Percentiles rank a stretch among this genome's conserved stretches.
Evolutionary conservation across 2,797 vertebrate genomes (phyloP).

Genomic region (Danio kyathit): DNA sequence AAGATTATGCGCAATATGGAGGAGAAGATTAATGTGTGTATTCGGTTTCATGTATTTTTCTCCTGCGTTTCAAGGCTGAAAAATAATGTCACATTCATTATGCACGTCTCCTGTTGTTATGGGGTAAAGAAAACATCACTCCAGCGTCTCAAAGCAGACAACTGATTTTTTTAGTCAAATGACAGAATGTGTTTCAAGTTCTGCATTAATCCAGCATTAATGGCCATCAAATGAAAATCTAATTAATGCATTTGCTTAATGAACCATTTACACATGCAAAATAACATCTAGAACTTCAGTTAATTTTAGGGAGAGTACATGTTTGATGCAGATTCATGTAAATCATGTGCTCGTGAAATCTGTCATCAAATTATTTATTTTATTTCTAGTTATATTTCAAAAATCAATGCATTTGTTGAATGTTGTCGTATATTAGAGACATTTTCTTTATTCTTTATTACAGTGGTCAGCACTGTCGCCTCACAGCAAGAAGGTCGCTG

Average conservation of each 20-base stretch:
- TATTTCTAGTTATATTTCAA: no score
- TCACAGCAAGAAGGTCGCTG: no score
- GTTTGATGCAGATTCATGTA: background rate
- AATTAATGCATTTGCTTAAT: conserved; percentile 9
- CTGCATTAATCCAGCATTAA: background rate
- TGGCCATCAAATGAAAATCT: conserved; percentile 31
- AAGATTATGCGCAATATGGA: background rate
- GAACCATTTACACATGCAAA: conserved; percentile 9
- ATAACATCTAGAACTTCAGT: conserved; percentile 6
- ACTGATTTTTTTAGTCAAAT: background rate
- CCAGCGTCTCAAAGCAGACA: background rate
- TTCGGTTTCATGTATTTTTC: background rate
- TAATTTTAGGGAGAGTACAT: background rate
- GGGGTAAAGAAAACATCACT: background rate
- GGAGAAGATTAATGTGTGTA: conserved; percentile 8
- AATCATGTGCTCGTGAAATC: background rate
- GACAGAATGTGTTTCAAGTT: conserved; percentile 1
- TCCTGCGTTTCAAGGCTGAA: background rate
- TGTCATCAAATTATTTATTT: no score
- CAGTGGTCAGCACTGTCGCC: no score
- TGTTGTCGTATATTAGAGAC: no score
- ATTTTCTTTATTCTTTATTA: no score
- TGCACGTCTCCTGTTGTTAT: background rate
- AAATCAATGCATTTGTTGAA: no score
- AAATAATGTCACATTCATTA: conserved; percentile 14